Evolutionary conservation across 2,888 invertebrate genomes (phyloP), one percentile per base, ranked within the genome.

Genomic region (Nematopogon swammerdamellus): DNA sequence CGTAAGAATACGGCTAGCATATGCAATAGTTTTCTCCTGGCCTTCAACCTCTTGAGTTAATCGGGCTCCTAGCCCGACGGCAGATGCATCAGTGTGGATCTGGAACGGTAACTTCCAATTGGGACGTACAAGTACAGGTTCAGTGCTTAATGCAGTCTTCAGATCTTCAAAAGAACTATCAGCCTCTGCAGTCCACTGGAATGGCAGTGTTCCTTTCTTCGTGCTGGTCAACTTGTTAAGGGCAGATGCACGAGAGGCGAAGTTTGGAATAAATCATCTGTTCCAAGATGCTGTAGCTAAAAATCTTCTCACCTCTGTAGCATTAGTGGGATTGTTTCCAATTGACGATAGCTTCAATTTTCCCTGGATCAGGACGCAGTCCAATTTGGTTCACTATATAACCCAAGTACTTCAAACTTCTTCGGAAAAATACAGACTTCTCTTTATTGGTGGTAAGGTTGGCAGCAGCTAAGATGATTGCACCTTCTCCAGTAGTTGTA

Each of bases 371-470:
- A 10, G 56, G 50, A 3, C 52, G 55, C 6, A 60, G 36, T 2
- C 60, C 60, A 2, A 54, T 6, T 5, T 46, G 18, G 36, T 60
- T 56, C 1, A 59, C 56, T 1, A 60, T 43, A 46, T 52, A 54
- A 2, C 48, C 48, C 18, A 48, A 19, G 19, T 48, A 48, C 14
- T 42, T 48, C 11, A 48, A 18, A 2, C 16, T 18, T 2, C 19
- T 45, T 6, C 49, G 11, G n/a, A 50, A 50, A n/a, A 53, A 53
- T 4, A 44, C 3, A 18, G 44, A 49, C 30, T 59, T 59, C n/a
- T 50, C 44, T 1, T 54, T 19, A 29, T 55, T 57, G 17, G 56
- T 48, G 2, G 59, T 56, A 1, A 59, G 29, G 42, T 58, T 58
- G 6, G 58, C 48, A 36, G 36, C 36, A 8, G 11, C 36, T 14